Evolutionary conservation across 1,140 invertebrate species (phyloP).

Genomic region (Drosophila ogumai): DNA sequence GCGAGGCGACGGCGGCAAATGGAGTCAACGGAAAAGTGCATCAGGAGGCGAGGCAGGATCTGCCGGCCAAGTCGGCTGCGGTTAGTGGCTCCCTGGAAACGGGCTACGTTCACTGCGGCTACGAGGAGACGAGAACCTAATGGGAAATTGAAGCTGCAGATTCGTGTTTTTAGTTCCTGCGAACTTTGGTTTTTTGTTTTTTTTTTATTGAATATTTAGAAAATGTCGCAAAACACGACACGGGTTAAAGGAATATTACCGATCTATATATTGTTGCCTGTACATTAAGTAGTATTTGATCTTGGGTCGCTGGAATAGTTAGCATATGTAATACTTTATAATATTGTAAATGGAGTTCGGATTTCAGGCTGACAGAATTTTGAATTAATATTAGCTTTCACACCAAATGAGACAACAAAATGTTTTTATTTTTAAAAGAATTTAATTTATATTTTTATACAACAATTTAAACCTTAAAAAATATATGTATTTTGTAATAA

Average conservation of each 20-base stretch:
- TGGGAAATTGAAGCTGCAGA: not conserved
- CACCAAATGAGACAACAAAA: not conserved
- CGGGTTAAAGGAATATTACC: constrained; percentile 5
- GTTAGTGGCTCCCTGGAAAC: constrained; percentile 60
- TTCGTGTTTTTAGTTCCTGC: not conserved
- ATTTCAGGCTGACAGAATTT: not conserved
- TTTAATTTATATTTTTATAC: not conserved
- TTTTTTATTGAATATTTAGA: constrained; percentile 3
- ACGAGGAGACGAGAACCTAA: constrained; percentile 70
- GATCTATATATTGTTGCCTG: constrained; percentile 3
- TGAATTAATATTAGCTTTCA: not conserved
- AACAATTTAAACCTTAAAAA: no score
- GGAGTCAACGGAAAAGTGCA: constrained; percentile 14
- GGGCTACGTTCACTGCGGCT: constrained; percentile 75
- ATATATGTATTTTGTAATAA: no score
- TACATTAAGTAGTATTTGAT: constrained; percentile 9
- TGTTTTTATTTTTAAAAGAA: not conserved
- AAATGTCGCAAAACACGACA: not conserved
- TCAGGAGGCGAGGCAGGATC: constrained; percentile 9
- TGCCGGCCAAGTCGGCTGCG: constrained; percentile 60
- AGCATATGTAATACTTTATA: not conserved
- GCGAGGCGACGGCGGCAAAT: constrained; percentile 19
- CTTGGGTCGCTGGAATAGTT: constrained; percentile 5
- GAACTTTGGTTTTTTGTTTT: not conserved
- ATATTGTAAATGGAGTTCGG: not conserved